Conservation (phyloP, 2,797 vertebrate genomes). For the Rhinogobio ventralis region DNA sequence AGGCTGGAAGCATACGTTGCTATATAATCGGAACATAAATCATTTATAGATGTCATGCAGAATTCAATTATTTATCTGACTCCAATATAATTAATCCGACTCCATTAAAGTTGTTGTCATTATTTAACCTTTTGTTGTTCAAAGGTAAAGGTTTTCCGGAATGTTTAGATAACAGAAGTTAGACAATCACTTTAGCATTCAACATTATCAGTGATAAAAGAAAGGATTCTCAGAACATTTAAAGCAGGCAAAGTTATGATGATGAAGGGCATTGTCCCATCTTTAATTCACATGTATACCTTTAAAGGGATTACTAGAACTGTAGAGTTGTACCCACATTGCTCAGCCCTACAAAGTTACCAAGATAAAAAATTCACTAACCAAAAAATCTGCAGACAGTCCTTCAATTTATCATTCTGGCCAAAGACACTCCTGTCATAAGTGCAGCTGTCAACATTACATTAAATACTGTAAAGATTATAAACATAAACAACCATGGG, state of each 20-base stretch:
- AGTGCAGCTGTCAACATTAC: conserved; percentile 48
- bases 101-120: background rate
- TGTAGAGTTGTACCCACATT: background rate
- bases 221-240: background rate
- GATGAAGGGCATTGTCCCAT: background rate
- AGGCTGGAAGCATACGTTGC: too few relatives aligned
- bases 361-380: background rate
- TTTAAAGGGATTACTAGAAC: background rate
- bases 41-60: background rate
- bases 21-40: background rate
- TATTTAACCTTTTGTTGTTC: background rate
- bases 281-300: background rate
- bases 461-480: conserved; percentile 28
- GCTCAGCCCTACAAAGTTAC: background rate
- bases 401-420: background rate
- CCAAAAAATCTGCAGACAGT: background rate
- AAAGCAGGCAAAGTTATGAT: background rate
- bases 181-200: background rate
- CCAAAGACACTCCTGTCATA: conserved; percentile 38
- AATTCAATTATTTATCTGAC: background rate
- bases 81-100: background rate
- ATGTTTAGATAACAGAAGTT: background rate
- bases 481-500: background rate
- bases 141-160: background rate
- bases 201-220: background rate